Percentiles rank a stretch among this genome's conserved stretches.
Conservation (phyloP, 2,113 vertebrate species). For the Meriones unguiculatus region DNA sequence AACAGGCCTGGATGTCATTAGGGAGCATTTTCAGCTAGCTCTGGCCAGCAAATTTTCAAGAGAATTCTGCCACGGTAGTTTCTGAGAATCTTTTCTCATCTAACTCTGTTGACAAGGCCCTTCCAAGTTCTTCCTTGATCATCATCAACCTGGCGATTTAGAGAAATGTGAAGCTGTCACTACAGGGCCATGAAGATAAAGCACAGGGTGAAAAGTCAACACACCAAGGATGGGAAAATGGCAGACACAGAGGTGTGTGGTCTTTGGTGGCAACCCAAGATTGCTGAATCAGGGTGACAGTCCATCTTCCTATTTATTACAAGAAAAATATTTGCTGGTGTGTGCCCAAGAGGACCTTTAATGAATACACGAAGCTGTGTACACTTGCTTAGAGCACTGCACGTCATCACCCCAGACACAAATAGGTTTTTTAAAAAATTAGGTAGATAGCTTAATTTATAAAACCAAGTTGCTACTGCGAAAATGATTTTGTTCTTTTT, state of each 20-base stretch:
- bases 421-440: neutral
- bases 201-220: neutral
- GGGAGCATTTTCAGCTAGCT: neutral
- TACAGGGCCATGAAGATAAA: neutral
- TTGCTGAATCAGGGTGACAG: neutral
- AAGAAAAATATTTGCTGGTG: conserved; percentile 3
- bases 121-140: neutral
- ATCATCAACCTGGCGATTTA: no score
- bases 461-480: conserved; percentile 20
- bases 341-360: neutral
- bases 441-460: conserved; percentile 48
- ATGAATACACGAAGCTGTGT: neutral
- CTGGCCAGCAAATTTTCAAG: neutral
- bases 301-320: neutral
- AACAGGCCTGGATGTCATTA: neutral
- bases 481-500: conserved; percentile 63
- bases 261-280: neutral
- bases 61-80: neutral
- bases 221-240: neutral
- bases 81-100: neutral
- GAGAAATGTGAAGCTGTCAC: neutral
- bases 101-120: neutral
- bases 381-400: neutral
- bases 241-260: neutral
- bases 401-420: neutral